Conservation (phyloP, 2,797 vertebrate genomes). For the Onychomys arenicola region DNA sequence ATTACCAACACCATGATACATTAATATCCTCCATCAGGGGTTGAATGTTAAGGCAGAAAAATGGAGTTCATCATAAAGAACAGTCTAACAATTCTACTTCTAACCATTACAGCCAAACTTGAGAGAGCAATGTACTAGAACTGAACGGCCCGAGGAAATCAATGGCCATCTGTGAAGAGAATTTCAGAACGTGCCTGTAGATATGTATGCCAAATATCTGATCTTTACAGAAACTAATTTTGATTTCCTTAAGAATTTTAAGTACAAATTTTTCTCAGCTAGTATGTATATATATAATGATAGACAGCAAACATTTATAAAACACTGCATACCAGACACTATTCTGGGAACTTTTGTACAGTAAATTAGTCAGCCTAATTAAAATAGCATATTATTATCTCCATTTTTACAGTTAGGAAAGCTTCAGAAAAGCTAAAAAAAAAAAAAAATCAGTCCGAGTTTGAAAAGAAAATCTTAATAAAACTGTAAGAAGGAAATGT, state of each 20-base stretch:
- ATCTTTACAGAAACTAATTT: not conserved
- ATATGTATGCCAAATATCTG: not conserved
- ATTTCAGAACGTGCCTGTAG: not conserved
- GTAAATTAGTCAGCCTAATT: not conserved
- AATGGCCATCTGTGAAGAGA: not conserved
- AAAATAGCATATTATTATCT: not conserved
- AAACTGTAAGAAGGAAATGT: not conserved
- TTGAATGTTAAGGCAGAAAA: slow-evolving; percentile 52
- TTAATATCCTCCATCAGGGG: not conserved
- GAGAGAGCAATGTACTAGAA: not conserved
- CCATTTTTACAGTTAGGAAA: slow-evolving; percentile 45
- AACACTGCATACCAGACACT: not conserved
- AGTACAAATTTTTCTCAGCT: not conserved
- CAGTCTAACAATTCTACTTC: not conserved
- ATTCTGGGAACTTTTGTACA: not conserved
- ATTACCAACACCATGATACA: not conserved
- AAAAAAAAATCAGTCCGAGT: not conserved
- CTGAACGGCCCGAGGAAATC: not conserved
- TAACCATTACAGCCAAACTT: not conserved
- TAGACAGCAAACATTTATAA: not conserved
- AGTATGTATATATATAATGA: not conserved
- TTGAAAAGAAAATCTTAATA: slow-evolving; percentile 44
- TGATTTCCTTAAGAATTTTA: slow-evolving; percentile 29
- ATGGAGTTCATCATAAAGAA: slow-evolving; percentile 16
- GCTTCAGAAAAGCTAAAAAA: not conserved